Evolutionary conservation across 2,113 vertebrate species (phyloP).

Genomic region (Progne subis): DNA sequence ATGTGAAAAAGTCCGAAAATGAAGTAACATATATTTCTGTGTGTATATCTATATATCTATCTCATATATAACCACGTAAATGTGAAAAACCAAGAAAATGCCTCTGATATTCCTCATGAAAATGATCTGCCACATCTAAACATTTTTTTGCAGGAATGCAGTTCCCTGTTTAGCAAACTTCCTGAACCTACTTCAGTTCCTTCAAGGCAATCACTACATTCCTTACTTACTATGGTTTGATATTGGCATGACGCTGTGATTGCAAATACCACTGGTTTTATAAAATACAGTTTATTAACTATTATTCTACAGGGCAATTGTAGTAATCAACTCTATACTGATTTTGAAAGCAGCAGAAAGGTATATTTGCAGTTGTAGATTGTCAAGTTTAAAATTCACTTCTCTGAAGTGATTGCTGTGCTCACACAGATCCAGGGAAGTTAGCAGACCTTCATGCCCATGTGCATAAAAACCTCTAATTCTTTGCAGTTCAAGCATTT

Average conservation of each 20-base stretch:
- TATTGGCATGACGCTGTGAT: neutral
- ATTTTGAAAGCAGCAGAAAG: neutral
- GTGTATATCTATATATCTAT: rapidly evolving
- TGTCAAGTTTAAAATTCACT: neutral
- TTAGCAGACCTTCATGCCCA: neutral
- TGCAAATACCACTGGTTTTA: neutral
- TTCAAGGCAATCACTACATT: neutral
- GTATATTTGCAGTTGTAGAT: neutral
- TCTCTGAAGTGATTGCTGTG: neutral
- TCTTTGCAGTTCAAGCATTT: neutral
- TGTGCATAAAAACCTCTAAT: neutral
- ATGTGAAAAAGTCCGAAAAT: neutral
- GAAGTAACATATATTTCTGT: neutral
- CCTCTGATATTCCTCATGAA: neutral
- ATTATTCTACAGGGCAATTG: neutral
- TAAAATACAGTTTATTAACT: neutral
- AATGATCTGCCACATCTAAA: neutral
- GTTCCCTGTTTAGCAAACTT: neutral
- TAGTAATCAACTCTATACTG: neutral
- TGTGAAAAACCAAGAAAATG: neutral
- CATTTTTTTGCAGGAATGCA: neutral
- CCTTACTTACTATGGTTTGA: neutral
- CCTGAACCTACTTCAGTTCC: neutral
- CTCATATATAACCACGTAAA: neutral
- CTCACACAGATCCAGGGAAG: neutral